A percentile compares a stretch with the other conserved stretches of the same genome.
phyloP scores from a whole-genome alignment of 1,140 invertebrate genomes.

The Lepeophtheirus salmonis region DNA sequence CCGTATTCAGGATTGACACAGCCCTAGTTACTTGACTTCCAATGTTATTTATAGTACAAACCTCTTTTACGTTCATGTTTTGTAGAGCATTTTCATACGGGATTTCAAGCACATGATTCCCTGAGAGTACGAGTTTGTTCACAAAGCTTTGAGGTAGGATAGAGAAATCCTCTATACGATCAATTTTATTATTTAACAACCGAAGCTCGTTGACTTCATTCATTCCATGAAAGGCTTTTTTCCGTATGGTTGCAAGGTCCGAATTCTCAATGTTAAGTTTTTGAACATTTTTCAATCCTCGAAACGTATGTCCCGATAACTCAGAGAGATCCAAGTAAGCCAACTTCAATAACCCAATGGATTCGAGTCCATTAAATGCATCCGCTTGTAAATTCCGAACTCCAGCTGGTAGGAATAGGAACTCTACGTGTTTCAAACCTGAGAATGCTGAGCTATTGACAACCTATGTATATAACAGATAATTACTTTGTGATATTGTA shows the following conservation, averaged over 20 bases:
- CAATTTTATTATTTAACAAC: not conserved
- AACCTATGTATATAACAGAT: slow-evolving; percentile 6
- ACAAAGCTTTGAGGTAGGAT: not conserved
- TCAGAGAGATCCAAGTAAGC: slow-evolving; percentile 9
- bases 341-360: not conserved
- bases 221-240: not conserved
- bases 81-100: not conserved
- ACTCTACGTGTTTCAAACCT: slow-evolving; percentile 14
- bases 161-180: not conserved
- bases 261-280: slow-evolving; percentile 5
- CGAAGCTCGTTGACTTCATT: not conserved
- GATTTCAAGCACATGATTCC: slow-evolving; percentile 6
- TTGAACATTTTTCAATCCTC: not conserved
- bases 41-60: not conserved
- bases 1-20: too few species aligned
- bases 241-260: not conserved
- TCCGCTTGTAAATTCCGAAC: slow-evolving; percentile 5
- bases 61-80: not conserved
- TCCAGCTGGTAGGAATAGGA: not conserved
- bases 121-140: not conserved
- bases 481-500: slow-evolving; percentile 25
- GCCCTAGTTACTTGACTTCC: too few species aligned
- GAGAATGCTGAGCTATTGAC: slow-evolving; percentile 6
- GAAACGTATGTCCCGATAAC: not conserved
- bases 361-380: slow-evolving; percentile 3